These are phyloP conservation scores for Sesia bembeciformis DNA, from an alignment of 2,888 invertebrate genomes.

Conservation along the genomic window DNA sequence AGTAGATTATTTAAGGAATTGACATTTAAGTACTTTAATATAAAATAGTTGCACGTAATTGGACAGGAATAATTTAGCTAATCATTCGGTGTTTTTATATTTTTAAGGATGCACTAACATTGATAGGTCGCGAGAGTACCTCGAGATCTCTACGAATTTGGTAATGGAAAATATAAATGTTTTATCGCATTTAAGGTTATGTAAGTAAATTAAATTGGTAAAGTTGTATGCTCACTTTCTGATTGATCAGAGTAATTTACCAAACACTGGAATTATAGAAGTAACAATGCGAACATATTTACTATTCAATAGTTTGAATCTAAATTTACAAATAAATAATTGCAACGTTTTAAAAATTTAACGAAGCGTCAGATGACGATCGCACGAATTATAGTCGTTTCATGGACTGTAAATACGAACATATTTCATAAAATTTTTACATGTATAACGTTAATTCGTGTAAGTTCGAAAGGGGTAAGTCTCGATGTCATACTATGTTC, in stretches of 20 bases:
- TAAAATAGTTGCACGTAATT: slow-evolving; percentile 59
- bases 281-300: neutral
- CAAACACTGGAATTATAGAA: neutral
- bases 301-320: neutral
- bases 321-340: neutral
- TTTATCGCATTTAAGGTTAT: slow-evolving; percentile 51
- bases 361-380: neutral
- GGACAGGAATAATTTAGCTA: slow-evolving; percentile 52
- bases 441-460: slow-evolving; percentile 23
- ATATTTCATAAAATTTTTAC: slow-evolving; percentile 25
- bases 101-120: slow-evolving; percentile 54
- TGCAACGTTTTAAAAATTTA: neutral
- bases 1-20: slow-evolving; percentile 65
- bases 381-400: slow-evolving; percentile 2
- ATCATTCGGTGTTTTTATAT: slow-evolving; percentile 58
- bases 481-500: slow-evolving; percentile 42
- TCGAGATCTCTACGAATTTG: slow-evolving; percentile 56
- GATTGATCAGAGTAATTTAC: slow-evolving; percentile 27
- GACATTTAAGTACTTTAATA: slow-evolving; percentile 43
- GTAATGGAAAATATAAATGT: slow-evolving; percentile 34
- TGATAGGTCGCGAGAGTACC: slow-evolving; percentile 24
- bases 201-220: slow-evolving; percentile 32
- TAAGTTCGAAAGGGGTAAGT: slow-evolving; percentile 45
- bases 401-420: slow-evolving; percentile 47
- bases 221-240: slow-evolving; percentile 43